Conservation (phyloP, 1,140 invertebrate species). For the Orchesella cincta region DNA sequence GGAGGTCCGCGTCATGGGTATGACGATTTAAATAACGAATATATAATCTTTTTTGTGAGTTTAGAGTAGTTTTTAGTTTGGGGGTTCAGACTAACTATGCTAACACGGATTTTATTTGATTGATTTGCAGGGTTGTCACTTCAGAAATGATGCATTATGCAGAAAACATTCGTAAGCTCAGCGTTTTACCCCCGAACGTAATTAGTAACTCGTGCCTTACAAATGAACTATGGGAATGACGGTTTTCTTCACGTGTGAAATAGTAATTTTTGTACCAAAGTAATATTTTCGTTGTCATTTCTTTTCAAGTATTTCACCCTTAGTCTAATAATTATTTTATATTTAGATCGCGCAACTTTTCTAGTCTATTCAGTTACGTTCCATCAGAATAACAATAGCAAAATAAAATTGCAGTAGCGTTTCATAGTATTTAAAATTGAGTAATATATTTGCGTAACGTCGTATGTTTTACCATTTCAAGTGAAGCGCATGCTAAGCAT, state of each 20-base stretch:
- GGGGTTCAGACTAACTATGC: too few species aligned
- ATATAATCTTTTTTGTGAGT: slow-evolving; percentile 1
- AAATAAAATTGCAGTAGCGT: too few species aligned
- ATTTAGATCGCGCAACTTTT: neutral
- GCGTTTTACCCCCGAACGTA: slow-evolving; percentile 71
- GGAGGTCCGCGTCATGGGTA: slow-evolving; percentile 93
- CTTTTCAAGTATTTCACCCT: too few species aligned
- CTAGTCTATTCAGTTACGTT: neutral
- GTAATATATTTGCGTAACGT: too few species aligned
- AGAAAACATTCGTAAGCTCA: slow-evolving; percentile 82
- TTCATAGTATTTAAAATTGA: too few species aligned
- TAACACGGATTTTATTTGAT: slow-evolving; percentile 38
- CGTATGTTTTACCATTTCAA: too few species aligned
- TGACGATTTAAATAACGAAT: slow-evolving; percentile 44
- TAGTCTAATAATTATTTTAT: too few species aligned
- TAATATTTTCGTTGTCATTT: too few species aligned
- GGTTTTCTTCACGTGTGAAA: neutral
- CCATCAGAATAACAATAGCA: too few species aligned
- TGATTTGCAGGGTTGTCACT: slow-evolving; percentile 73
- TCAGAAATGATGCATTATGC: slow-evolving; percentile 94
- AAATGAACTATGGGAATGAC: slow-evolving; percentile 45
- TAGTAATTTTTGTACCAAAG: too few species aligned
- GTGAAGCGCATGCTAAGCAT: neutral
- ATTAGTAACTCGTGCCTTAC: slow-evolving; percentile 47
- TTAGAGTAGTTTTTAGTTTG: too few species aligned